phyloP scores from a whole-genome alignment of 2,888 invertebrate species.

The Plusia festucae region DNA sequence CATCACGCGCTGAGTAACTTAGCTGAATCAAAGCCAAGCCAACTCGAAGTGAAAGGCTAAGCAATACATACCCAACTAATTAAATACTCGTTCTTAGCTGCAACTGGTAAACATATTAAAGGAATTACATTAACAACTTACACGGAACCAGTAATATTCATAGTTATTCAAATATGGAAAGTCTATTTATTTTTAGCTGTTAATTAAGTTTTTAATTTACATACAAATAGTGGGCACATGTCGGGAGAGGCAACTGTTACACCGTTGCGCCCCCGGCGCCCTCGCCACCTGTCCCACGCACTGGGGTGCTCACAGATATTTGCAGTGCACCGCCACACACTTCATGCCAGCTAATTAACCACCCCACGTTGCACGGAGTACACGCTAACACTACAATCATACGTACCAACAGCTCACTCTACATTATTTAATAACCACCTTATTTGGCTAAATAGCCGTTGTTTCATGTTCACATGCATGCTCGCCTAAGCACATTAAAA shows the following conservation, averaged over 20 bases:
- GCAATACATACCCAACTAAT: slow-evolving; percentile 52
- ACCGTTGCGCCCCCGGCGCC: slow-evolving; percentile 76
- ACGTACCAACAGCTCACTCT: slow-evolving; percentile 12
- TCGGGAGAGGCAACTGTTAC: slow-evolving; percentile 59
- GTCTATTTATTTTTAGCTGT: slow-evolving; percentile 68
- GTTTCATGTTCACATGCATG: slow-evolving; percentile 24
- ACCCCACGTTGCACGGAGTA: slow-evolving; percentile 30
- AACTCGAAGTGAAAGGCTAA: slow-evolving; percentile 59
- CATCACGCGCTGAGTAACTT: slow-evolving; percentile 47
- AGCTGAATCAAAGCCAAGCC: slow-evolving; percentile 50
- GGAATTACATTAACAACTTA: slow-evolving; percentile 15
- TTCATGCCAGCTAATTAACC: slow-evolving; percentile 54
- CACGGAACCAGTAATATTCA: slow-evolving; percentile 28
- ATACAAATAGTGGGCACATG: slow-evolving; percentile 69
- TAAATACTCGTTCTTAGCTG: slow-evolving; percentile 55
- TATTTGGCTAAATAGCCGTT: slow-evolving; percentile 18
- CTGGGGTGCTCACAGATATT: slow-evolving; percentile 52
- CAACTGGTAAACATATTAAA: slow-evolving; percentile 42
- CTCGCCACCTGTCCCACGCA: slow-evolving; percentile 74
- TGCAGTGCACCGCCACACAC: slow-evolving; percentile 48
- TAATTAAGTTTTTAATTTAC: slow-evolving; percentile 77
- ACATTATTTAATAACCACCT: slow-evolving; percentile 21
- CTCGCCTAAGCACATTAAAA: slow-evolving; percentile 61
- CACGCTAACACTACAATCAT: slow-evolving; percentile 14
- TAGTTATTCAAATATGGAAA: slow-evolving; percentile 59